Evolutionary conservation across 2,888 invertebrate genomes (phyloP).

Genomic region (Apodemia zela): DNA sequence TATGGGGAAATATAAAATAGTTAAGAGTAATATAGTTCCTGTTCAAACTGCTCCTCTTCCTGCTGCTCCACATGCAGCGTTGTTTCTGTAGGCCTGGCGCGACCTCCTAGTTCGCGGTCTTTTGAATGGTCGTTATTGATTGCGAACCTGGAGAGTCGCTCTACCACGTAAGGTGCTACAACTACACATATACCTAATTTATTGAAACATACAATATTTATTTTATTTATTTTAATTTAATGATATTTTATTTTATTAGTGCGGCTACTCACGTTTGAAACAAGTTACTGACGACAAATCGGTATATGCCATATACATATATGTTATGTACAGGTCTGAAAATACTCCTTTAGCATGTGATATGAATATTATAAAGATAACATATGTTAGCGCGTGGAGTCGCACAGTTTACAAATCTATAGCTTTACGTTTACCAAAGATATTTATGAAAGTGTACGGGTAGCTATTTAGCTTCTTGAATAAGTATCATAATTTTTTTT

Average conservation of each 20-base stretch:
- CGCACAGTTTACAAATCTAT: too few relatives aligned
- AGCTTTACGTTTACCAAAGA: conserved; percentile 6
- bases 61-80: conserved; percentile 60
- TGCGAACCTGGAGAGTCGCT: conserved; percentile 64
- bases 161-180: conserved; percentile 11
- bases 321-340: too few relatives aligned
- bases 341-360: too few relatives aligned
- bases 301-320: too few relatives aligned
- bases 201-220: background rate
- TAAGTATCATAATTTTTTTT: background rate
- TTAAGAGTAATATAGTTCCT: conserved; percentile 49
- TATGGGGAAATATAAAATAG: conserved; percentile 75
- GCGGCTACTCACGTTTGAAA: background rate
- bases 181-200: background rate
- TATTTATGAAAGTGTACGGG: background rate
- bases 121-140: conserved; percentile 61
- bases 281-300: background rate
- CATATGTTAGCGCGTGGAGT: too few relatives aligned
- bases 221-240: background rate
- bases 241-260: background rate
- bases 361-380: too few relatives aligned
- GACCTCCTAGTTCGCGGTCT: conserved; percentile 75
- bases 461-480: background rate
- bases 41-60: conserved; percentile 50
- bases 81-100: conserved; percentile 77